phyloP scores from a whole-genome alignment of 2,113 vertebrate genomes.

The Pheucticus melanocephalus region DNA sequence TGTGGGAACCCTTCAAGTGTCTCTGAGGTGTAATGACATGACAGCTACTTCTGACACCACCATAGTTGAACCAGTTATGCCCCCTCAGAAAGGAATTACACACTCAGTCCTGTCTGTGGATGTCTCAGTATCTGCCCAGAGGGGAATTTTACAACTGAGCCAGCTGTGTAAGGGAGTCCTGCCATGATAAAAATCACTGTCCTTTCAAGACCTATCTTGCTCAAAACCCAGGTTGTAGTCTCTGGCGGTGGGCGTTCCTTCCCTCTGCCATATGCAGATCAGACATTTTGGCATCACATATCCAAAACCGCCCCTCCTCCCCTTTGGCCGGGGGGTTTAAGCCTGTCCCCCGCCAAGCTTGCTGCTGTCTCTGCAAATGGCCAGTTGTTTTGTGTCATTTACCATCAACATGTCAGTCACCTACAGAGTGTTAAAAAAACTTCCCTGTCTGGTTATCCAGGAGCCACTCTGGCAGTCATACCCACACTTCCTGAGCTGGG shows the following conservation, averaged over 20 bases:
- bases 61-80: neutral
- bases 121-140: neutral
- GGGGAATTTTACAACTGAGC: neutral
- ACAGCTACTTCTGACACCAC: neutral
- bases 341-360: neutral
- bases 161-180: neutral
- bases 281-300: neutral
- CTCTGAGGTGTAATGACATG: neutral
- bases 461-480: neutral
- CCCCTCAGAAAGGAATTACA: neutral
- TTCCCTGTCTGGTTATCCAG: accelerated
- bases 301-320: neutral
- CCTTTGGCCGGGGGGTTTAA: neutral
- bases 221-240: neutral
- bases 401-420: too few relatives aligned
- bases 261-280: neutral
- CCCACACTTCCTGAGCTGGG: too few relatives aligned
- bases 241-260: accelerated
- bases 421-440: neutral
- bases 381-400: neutral
- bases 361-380: neutral
- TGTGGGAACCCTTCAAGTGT: too few relatives aligned
- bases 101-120: neutral
- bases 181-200: neutral
- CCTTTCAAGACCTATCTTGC: neutral